These are phyloP conservation scores for Melanostigma gelatinosum DNA, from an alignment of 2,113 vertebrate genomes.

Conservation along the genomic window DNA sequence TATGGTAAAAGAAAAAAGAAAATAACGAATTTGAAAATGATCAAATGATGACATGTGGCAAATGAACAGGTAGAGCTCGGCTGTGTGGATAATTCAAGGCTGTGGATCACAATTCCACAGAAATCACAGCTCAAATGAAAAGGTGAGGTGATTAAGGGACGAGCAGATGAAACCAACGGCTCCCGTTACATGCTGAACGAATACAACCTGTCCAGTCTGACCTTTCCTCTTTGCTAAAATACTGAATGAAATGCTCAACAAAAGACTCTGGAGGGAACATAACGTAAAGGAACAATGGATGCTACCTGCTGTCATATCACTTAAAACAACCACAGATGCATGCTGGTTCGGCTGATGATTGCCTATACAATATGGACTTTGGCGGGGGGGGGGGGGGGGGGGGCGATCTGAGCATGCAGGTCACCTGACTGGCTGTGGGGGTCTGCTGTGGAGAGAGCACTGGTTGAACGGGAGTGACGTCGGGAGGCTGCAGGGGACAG, in stretches of 20 bases:
- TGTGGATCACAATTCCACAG: not conserved
- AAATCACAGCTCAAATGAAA: conserved; percentile 10
- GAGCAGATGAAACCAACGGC: conserved; percentile 21
- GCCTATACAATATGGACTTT: not conserved
- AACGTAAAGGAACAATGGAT: conserved; percentile 25
- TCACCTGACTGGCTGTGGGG: conserved; percentile 99
- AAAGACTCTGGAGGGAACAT: conserved; percentile 5
- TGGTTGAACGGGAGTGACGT: conserved; percentile 99
- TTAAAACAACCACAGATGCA: conserved; percentile 55
- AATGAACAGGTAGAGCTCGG: not conserved
- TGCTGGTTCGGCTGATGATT: conserved; percentile 41
- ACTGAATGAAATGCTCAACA: not conserved
- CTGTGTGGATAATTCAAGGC: not conserved
- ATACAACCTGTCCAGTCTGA: not conserved
- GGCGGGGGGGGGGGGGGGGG: not conserved
- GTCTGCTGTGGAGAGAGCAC: conserved; percentile 97
- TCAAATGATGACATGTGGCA: not conserved
- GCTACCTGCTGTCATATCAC: conserved; percentile 25
- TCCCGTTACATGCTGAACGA: conserved; percentile 40
- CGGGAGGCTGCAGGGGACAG: conserved; percentile 97
- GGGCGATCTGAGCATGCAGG: conserved; percentile 86
- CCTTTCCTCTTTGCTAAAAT: not conserved
- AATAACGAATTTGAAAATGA: not conserved
- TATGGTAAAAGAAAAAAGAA: not conserved
- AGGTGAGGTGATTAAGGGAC: not conserved